Base-by-base conservation (phyloP, 2,888 invertebrate genomes). In the Cryptus armator region DNA sequence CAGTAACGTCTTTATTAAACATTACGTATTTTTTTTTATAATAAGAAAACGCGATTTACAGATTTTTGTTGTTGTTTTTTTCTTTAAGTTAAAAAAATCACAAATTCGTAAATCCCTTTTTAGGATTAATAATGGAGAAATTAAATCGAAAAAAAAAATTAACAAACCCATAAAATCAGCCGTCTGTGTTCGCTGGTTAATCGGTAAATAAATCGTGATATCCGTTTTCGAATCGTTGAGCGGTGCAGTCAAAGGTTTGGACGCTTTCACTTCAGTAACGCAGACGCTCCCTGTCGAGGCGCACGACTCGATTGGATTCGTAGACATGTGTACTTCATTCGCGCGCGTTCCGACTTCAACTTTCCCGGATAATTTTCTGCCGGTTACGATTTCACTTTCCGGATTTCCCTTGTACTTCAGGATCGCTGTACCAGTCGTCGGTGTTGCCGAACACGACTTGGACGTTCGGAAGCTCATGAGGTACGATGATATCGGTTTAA, bases 141-240 rank as follows among this genome's bases (percentile, higher is more conserved):
- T n/a, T 46, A 0, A 51, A 32, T 56, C 10, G 2, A 32, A 24
- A 74, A 78, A 75, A 79, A 43, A 64, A 29, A 24, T n/a, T 4
- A 6, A 83, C 88, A 53, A 78, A 92, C 93, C 92, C 87, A 89
- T 79, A 59, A 91, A 85, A 64, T 90, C 89, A 16, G 88, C 88
- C 9, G 87, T 81, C 66, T 90, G 91, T 2, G 89, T 70, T 19
- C 94, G 95, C 89, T 95, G 96, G 93, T 96, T 96, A 92, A 97
- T 97, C 71, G 96, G 96, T 89, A 97, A 94, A 93, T 96, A 97
- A 90, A 97, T 95, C 86, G 94, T 95, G 86, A 95, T 94, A 89
- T 96, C 95, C 37, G 95, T 94, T 24, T 91, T 90, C 10, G 90
- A 90, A 64, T 91, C 92, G 12, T 94, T 92, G 72, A 97, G 92